Conservation (phyloP, 2,113 vertebrate genomes). For the Neolamprologus sp. region DNA sequence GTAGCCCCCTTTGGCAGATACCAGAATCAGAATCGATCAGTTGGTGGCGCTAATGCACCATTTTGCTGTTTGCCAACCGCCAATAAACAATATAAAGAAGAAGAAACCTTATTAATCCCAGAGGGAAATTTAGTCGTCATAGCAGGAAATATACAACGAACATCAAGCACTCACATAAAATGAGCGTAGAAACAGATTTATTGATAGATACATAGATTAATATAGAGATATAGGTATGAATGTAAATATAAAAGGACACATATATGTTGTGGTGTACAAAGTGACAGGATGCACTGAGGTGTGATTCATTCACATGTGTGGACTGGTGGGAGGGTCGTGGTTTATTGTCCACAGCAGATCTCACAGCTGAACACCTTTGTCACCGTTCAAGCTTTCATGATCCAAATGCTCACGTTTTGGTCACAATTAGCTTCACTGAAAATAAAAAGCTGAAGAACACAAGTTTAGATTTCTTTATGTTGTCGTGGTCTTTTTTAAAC, state of each 20-base stretch:
- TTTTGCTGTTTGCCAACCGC: background rate
- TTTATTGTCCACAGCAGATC: background rate
- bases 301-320: background rate
- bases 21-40: background rate
- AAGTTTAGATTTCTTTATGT: background rate
- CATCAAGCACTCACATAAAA: background rate
- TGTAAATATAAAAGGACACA: background rate
- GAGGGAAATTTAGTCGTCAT: accelerated
- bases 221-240: background rate
- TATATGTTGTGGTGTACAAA: background rate
- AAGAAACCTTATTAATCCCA: too few species aligned
- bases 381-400: background rate
- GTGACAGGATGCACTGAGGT: background rate
- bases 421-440: background rate
- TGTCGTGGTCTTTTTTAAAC: accelerated
- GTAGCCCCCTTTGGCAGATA: background rate
- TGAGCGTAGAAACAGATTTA: background rate
- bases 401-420: background rate
- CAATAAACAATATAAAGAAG: background rate
- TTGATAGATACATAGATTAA: accelerated
- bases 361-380: background rate
- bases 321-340: background rate
- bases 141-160: background rate
- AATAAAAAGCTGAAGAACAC: background rate
- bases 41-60: background rate